Evolutionary conservation across 2,888 invertebrate genomes (phyloP), one percentile per base, ranked within the genome.

Genomic region (Lasioglossum lativentre): DNA sequence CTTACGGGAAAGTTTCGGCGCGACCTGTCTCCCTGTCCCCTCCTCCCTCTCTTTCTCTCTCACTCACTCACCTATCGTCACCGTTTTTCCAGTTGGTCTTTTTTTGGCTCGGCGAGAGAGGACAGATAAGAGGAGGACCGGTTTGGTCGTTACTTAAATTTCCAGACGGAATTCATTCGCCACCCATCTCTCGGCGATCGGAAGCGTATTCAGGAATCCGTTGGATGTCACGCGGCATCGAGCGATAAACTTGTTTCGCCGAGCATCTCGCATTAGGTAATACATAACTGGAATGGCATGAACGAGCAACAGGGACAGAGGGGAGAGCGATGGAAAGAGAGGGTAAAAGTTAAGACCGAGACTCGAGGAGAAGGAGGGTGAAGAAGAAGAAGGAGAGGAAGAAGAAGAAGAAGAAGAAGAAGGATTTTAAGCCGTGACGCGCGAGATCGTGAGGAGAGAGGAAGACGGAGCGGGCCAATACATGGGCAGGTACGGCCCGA

Each of bases 211-310:
- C 78, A 81, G 86, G 84, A 87, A 84, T 87, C 86, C 84, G 87
- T 86, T 86, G 87, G 81, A 87, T 75, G 86, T 83, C 87, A 80
- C 88, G 86, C 77, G 81, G 78, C 75, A 78, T 81, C 75, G 81
- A 85, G 76, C 86, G 88, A 85, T 86, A 87, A 86, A 88, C 87
- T 86, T 78, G 87, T 87, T 90, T 81, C 84, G 74, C 72, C 79
- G 82, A 87, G 87, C 78, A 80, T 87, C 81, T 82, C 81, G 85
- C 89, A 78, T 82, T 87, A 83, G 84, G 88, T 88, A 88, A 88
- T 88, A 88, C 88, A 81, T 86, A 86, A 86, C 88, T 86, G 82
- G 84, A 83, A 84, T 83, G 84, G 86, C 72, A 66, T 40, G 81
- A 79, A 75, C 30, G 72, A 78, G 74, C 30, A 70, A 78, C 27